phyloP scores from a whole-genome alignment of 2,113 vertebrate species.

The Podarcis cretensis region DNA sequence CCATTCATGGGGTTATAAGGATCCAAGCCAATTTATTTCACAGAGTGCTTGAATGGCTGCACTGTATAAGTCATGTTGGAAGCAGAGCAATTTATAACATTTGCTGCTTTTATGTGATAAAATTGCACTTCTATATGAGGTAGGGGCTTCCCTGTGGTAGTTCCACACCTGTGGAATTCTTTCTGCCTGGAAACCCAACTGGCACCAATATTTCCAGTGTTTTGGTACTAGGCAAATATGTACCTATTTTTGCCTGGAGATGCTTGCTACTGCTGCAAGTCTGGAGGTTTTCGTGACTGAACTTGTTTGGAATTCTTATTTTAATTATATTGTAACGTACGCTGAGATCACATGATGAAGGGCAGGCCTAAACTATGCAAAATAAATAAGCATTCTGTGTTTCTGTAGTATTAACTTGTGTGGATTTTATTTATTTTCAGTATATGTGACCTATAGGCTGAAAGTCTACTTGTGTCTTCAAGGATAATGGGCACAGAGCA shows the following conservation, averaged over 20 bases:
- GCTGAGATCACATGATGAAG: no score
- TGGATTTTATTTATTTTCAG: background rate
- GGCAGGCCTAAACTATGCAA: no score
- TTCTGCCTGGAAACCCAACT: no score
- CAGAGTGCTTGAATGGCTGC: background rate
- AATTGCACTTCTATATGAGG: no score
- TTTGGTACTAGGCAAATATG: no score
- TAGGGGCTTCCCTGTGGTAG: no score
- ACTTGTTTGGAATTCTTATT: no score
- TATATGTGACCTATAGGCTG: background rate
- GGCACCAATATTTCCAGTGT: no score
- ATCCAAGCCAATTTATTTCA: background rate
- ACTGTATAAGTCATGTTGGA: background rate
- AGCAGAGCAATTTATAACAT: background rate
- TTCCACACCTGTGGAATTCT: background rate
- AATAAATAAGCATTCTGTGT: background rate
- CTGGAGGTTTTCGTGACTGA: no score
- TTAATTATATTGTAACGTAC: no score
- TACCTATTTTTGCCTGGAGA: no score
- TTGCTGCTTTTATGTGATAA: background rate
- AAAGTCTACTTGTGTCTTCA: slow-evolving; percentile 38
- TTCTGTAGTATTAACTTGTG: slow-evolving; percentile 10
- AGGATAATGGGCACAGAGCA: slow-evolving; percentile 43
- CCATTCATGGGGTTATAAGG: background rate
- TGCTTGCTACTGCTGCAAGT: no score